Evolutionary conservation across 2,888 invertebrate genomes (phyloP).

Genomic region (Cerceris rybyensis): DNA sequence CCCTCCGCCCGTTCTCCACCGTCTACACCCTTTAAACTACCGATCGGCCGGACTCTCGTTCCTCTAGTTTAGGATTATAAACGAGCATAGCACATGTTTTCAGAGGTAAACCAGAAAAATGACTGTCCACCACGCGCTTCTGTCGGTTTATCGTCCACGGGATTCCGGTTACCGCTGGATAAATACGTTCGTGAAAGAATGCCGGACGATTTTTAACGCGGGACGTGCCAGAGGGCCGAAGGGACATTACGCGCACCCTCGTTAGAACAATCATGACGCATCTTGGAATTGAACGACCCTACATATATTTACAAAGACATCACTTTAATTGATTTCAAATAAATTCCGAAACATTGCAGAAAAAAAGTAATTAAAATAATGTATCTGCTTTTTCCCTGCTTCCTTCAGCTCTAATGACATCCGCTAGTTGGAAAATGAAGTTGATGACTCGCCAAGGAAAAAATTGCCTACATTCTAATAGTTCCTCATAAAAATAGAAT

Average conservation of each 20-base stretch:
- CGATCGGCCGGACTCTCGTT: constrained; percentile 25
- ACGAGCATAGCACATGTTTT: constrained; percentile 57
- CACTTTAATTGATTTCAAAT: too few relatives aligned
- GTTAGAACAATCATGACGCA: neutral
- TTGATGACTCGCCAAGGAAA: too few relatives aligned
- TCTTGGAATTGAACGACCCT: too few relatives aligned
- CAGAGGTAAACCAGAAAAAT: constrained; percentile 60
- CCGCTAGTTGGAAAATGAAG: too few relatives aligned
- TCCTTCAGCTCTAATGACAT: too few relatives aligned
- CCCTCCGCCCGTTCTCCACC: neutral
- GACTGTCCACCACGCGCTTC: constrained; percentile 42
- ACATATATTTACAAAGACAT: too few relatives aligned
- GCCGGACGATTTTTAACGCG: constrained; percentile 29
- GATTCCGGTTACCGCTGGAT: constrained; percentile 32
- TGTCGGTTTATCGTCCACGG: constrained; percentile 25
- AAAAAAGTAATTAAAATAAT: too few relatives aligned
- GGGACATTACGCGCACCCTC: neutral
- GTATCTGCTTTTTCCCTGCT: too few relatives aligned
- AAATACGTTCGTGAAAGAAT: constrained; percentile 26
- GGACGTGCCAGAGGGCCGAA: neutral
- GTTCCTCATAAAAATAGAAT: too few relatives aligned
- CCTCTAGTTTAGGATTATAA: constrained; percentile 72
- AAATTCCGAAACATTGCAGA: too few relatives aligned
- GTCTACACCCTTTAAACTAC: neutral
- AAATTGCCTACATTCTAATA: too few relatives aligned